phyloP scores from a whole-genome alignment of 2,797 vertebrate genomes.

The Spinus olivaceus region DNA sequence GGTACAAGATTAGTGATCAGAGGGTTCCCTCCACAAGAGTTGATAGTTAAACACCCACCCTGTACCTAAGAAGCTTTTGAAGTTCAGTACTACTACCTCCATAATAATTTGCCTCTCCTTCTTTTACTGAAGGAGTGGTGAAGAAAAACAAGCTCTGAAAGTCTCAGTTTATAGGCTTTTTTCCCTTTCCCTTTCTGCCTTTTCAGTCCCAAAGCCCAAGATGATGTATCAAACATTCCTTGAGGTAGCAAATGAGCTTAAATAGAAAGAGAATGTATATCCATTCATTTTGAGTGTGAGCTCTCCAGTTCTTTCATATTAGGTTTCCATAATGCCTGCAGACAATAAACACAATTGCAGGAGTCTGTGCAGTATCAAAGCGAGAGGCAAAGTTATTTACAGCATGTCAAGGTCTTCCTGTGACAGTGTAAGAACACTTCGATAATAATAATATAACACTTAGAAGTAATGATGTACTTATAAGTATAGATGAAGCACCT shows the following conservation, averaged over 20 bases:
- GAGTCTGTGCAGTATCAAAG: constrained; percentile 47
- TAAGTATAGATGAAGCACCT: constrained; percentile 53
- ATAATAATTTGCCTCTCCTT: background rate
- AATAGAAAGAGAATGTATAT: constrained; percentile 67
- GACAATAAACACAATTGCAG: constrained; percentile 63
- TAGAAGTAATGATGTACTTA: constrained; percentile 64
- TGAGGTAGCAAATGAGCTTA: constrained; percentile 57
- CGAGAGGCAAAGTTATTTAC: constrained; percentile 45
- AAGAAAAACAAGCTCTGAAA: constrained; percentile 55
- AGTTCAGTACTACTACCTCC: background rate
- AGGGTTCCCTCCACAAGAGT: background rate
- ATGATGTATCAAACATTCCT: constrained; percentile 51
- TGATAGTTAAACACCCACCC: background rate
- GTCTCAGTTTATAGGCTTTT: background rate
- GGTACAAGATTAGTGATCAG: background rate
- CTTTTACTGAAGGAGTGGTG: constrained; percentile 2
- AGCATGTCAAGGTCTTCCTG: constrained; percentile 74
- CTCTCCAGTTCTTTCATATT: constrained; percentile 59
- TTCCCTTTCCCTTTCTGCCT: constrained; percentile 44
- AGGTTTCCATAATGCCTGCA: constrained; percentile 47
- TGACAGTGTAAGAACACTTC: constrained; percentile 46
- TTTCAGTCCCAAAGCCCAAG: constrained; percentile 48
- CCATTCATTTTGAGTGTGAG: constrained; percentile 68
- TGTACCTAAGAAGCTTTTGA: background rate
- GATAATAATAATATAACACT: constrained; percentile 70